Conservation (phyloP, 2,113 vertebrate species). For the Anolis carolinensis region DNA sequence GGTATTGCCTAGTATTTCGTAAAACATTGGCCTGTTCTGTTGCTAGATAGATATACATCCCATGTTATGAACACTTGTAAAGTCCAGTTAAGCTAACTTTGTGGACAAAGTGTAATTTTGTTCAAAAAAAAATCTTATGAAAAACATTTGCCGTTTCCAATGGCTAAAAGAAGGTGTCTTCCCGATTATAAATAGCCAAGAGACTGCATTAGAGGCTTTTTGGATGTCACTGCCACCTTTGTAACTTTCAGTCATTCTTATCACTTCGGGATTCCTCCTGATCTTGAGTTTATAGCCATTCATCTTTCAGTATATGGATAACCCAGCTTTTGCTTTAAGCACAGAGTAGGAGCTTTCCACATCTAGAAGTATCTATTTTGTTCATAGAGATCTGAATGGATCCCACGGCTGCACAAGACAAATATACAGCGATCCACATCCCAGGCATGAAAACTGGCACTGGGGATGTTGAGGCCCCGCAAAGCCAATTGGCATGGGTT, state of each 20-base stretch:
- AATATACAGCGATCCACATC: not conserved
- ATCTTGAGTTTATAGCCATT: slow-evolving; percentile 41
- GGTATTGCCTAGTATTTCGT: fast-evolving
- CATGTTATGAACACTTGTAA: slow-evolving; percentile 1
- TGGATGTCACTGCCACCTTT: slow-evolving; percentile 50
- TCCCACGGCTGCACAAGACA: not conserved
- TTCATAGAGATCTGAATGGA: not conserved
- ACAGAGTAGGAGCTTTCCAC: not conserved
- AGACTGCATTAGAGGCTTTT: slow-evolving; percentile 38
- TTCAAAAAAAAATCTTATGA: slow-evolving; percentile 40
- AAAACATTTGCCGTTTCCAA: slow-evolving; percentile 44
- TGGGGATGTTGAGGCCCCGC: not conserved
- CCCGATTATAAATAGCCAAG: slow-evolving; percentile 47
- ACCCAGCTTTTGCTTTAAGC: not conserved
- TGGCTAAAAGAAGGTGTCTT: slow-evolving; percentile 43
- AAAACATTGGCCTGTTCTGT: not conserved
- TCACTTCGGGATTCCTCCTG: slow-evolving; percentile 37
- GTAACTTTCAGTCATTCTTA: slow-evolving; percentile 52
- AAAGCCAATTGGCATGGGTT: not conserved
- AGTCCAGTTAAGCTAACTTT: slow-evolving; percentile 37
- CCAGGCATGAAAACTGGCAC: not conserved
- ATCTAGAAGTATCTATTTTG: not conserved
- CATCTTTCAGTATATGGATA: slow-evolving; percentile 11
- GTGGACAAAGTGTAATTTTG: slow-evolving; percentile 43
- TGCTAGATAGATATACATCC: not conserved